Evolutionary conservation across 2,113 vertebrate genomes (phyloP).

Genomic region (Romanogobio albipinnatus): DNA sequence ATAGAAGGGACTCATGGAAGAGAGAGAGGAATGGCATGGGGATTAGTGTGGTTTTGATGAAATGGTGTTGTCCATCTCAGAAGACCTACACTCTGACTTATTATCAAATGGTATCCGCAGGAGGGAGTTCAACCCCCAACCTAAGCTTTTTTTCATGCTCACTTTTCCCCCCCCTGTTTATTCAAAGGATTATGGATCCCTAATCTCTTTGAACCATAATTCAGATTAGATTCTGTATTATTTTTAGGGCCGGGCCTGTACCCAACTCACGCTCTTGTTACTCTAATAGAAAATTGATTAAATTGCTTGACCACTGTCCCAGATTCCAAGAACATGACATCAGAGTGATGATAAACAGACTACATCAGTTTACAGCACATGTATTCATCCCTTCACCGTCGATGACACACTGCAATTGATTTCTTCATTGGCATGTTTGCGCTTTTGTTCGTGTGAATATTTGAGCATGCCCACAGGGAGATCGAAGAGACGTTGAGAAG

Average conservation of each 20-base stretch:
- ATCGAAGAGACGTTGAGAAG: conserved; percentile 7
- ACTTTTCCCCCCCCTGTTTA: conserved; percentile 68
- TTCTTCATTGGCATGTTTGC: conserved; percentile 9
- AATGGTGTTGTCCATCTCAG: conserved; percentile 37
- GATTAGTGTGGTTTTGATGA: conserved; percentile 52
- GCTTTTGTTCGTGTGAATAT: conserved; percentile 11
- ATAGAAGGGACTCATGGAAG: neutral
- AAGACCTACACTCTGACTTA: conserved; percentile 53
- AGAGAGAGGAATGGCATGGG: conserved; percentile 1
- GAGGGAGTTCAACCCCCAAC: conserved; percentile 38
- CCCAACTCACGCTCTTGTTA: conserved; percentile 63
- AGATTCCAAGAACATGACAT: conserved; percentile 67
- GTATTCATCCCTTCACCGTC: neutral
- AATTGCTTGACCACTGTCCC: conserved; percentile 75
- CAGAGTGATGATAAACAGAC: conserved; percentile 62
- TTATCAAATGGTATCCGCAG: conserved; percentile 40
- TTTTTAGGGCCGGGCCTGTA: conserved; percentile 78
- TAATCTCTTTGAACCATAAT: conserved; percentile 82
- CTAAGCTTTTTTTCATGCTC: conserved; percentile 59
- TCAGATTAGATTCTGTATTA: conserved; percentile 80
- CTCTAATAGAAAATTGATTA: conserved; percentile 77
- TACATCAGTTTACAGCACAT: neutral
- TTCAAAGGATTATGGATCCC: conserved; percentile 76
- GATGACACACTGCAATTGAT: conserved; percentile 40
- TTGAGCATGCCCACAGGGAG: neutral